Conservation (phyloP, 2,888 invertebrate genomes). For the Pyralis farinalis region DNA sequence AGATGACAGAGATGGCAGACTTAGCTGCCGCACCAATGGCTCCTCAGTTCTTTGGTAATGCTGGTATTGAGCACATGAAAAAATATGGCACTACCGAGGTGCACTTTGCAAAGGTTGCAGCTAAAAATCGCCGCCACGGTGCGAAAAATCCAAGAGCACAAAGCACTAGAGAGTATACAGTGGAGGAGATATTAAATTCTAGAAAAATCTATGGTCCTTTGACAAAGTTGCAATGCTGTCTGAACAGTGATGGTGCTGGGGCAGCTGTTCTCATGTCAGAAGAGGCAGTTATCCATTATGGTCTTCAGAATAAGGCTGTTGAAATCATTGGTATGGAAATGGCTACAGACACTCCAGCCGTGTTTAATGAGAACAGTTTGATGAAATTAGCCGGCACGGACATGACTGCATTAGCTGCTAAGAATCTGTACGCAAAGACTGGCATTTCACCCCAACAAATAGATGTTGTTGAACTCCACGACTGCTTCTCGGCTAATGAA, state of each 20-base stretch:
- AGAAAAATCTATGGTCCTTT: slow-evolving; percentile 94
- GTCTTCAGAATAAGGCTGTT: slow-evolving; percentile 90
- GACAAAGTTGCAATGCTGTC: slow-evolving; percentile 98
- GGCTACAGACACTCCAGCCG: slow-evolving; percentile 93
- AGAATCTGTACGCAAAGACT: slow-evolving; percentile 87
- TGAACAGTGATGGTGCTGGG: slow-evolving; percentile 98
- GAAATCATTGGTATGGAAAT: slow-evolving; percentile 99
- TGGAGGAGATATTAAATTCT: slow-evolving; percentile 94
- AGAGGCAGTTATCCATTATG: slow-evolving; percentile 91
- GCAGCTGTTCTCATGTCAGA: slow-evolving; percentile 96
- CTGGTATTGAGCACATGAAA: slow-evolving; percentile 97
- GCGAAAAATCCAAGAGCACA: slow-evolving; percentile 98
- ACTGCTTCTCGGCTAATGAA: slow-evolving; percentile 99
- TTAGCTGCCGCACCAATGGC: slow-evolving; percentile 92
- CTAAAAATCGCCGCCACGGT: slow-evolving; percentile 98
- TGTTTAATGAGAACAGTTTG: slow-evolving; percentile 89
- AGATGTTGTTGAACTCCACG: slow-evolving; percentile 97
- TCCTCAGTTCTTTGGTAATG: slow-evolving; percentile 98
- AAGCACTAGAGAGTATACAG: slow-evolving; percentile 93
- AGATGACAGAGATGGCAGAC: slow-evolving; percentile 92
- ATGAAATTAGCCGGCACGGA: slow-evolving; percentile 94
- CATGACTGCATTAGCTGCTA: slow-evolving; percentile 93
- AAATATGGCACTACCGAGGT: slow-evolving; percentile 95
- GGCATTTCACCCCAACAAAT: slow-evolving; percentile 90
- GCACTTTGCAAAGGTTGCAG: slow-evolving; percentile 98